These are phyloP conservation scores for Cetonia aurata DNA, from an alignment of 2,888 invertebrate species.

Conservation along the genomic window DNA sequence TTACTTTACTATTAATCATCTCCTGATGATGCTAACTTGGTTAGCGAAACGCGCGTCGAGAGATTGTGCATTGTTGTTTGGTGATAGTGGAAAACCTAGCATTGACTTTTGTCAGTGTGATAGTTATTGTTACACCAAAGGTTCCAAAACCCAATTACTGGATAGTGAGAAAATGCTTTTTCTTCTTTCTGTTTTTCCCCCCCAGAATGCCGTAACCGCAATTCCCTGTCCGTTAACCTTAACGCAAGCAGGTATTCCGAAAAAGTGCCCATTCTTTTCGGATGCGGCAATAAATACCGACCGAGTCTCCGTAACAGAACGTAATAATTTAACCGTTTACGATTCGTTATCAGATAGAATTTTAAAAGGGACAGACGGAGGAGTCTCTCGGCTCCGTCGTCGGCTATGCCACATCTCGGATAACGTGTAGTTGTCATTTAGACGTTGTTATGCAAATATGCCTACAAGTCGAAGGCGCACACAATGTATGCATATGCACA, in stretches of 20 bases:
- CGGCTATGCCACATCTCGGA: slow-evolving; percentile 48
- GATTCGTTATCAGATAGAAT: slow-evolving; percentile 54
- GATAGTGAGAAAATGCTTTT: no score
- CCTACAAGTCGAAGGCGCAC: slow-evolving; percentile 28
- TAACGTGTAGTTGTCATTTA: slow-evolving; percentile 55
- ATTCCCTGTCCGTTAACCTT: no score
- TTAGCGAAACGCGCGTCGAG: no score
- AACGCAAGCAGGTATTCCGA: neutral
- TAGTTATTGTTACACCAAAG: no score
- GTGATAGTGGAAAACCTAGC: no score
- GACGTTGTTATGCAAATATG: slow-evolving; percentile 55
- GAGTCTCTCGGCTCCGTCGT: slow-evolving; percentile 46
- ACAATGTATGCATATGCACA: slow-evolving; percentile 15
- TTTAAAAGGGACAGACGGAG: slow-evolving; percentile 50
- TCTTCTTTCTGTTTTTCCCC: no score
- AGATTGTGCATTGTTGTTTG: no score
- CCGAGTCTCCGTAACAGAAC: slow-evolving; percentile 23
- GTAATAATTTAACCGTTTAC: slow-evolving; percentile 36
- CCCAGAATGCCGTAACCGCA: no score
- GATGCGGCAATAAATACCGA: slow-evolving; percentile 8
- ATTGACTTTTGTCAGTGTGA: no score
- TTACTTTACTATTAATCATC: no score
- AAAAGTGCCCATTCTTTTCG: slow-evolving; percentile 12
- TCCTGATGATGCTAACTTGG: no score
- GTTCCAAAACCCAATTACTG: no score